A percentile compares a stretch with the other conserved stretches of the same genome.
Evolutionary conservation across 2,888 invertebrate species (phyloP).

Genomic region (Lasioglossum malachurum): DNA sequence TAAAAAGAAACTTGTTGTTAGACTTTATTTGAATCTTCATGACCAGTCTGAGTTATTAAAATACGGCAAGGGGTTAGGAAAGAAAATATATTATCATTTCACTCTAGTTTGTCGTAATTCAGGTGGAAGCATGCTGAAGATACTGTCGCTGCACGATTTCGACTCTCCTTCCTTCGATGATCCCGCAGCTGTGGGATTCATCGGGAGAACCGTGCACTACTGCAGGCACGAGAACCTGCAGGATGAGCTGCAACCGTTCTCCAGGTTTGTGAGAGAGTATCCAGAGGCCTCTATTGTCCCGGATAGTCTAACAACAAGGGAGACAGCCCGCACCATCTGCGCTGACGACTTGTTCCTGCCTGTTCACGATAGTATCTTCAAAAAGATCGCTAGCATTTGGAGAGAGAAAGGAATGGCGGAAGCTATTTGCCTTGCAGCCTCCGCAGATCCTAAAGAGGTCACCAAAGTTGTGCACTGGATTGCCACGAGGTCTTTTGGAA

Average conservation of each 20-base stretch:
- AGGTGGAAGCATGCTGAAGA: constrained; percentile 66
- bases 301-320: constrained; percentile 87
- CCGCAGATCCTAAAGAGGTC: constrained; percentile 86
- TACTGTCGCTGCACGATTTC: constrained; percentile 78
- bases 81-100: too few relatives aligned
- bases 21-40: too few relatives aligned
- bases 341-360: constrained; percentile 87
- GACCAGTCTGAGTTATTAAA: too few relatives aligned
- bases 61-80: too few relatives aligned
- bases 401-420: constrained; percentile 91
- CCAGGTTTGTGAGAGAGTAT: constrained; percentile 86
- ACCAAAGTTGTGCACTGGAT: constrained; percentile 85
- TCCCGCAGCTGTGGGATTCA: constrained; percentile 73
- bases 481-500: constrained; percentile 76
- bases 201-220: constrained; percentile 67
- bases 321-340: constrained; percentile 86
- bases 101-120: too few relatives aligned
- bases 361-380: constrained; percentile 90
- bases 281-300: constrained; percentile 90
- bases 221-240: constrained; percentile 74
- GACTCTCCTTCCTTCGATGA: constrained; percentile 69
- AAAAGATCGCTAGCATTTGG: constrained; percentile 91
- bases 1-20: too few relatives aligned
- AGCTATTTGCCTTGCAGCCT: constrained; percentile 88
- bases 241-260: constrained; percentile 78